Conservation (phyloP, 2,888 invertebrate genomes). For the Entomobrya proxima region DNA sequence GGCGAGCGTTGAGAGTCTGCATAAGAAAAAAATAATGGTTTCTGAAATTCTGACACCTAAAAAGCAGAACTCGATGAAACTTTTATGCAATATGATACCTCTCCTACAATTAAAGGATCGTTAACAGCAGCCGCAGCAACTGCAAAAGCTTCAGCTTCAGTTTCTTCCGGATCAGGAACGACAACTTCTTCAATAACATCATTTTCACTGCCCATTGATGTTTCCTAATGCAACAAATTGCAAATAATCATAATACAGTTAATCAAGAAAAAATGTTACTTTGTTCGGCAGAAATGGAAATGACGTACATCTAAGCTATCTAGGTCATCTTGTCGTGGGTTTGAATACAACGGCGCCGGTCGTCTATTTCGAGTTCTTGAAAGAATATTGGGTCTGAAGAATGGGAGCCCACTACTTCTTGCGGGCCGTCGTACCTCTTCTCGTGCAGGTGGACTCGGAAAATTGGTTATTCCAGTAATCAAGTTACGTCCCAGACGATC, state of each 20-base stretch:
- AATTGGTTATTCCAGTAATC: constrained; percentile 89
- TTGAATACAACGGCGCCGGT: not conserved
- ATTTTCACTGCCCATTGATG: constrained; percentile 32
- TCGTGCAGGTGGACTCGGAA: constrained; percentile 76
- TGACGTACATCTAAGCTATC: constrained; percentile 24
- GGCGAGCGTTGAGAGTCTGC: constrained; percentile 70
- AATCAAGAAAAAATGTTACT: not conserved
- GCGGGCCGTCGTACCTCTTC: constrained; percentile 39
- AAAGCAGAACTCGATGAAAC: no score
- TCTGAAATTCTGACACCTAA: no score
- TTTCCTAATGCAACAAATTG: constrained; percentile 17
- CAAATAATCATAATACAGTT: not conserved
- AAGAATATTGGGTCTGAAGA: constrained; percentile 68
- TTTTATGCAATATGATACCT: constrained; percentile 50
- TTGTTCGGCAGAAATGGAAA: not conserved
- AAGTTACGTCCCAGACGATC: constrained; percentile 88
- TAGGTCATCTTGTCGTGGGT: not conserved
- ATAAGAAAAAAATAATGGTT: no score
- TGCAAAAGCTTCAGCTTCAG: constrained; percentile 57
- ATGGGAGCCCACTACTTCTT: constrained; percentile 11
- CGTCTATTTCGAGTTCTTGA: constrained; percentile 50
- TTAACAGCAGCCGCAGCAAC: constrained; percentile 69
- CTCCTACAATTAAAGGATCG: constrained; percentile 52
- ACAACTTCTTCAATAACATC: constrained; percentile 56
- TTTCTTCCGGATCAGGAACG: constrained; percentile 53